Conservation (phyloP, 2,113 vertebrate species). For the Antechinus flavipes region DNA sequence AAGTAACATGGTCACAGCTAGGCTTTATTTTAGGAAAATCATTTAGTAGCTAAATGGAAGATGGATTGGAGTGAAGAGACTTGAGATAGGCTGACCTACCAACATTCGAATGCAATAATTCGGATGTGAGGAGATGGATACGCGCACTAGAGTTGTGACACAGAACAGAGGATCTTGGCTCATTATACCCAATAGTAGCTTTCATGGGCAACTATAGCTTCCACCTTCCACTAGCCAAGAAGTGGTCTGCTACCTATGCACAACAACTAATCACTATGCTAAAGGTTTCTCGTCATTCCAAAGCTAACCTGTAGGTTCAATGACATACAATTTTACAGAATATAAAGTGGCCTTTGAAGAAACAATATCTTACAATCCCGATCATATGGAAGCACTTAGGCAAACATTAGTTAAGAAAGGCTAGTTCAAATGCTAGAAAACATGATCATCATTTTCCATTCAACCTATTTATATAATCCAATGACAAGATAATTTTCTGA, state of each 20-base stretch:
- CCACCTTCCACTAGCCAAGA: not conserved
- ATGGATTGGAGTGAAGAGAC: not conserved
- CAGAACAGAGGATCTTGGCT: not conserved
- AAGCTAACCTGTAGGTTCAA: constrained; percentile 13
- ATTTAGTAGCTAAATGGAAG: not conserved
- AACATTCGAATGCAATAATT: not conserved
- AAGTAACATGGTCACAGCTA: not conserved
- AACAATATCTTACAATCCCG: not conserved
- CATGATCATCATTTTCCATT: constrained; percentile 20
- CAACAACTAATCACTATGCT: not conserved
- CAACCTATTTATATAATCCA: constrained; percentile 38
- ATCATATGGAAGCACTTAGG: not conserved
- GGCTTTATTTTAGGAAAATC: not conserved
- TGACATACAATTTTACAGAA: constrained; percentile 10
- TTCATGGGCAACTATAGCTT: not conserved
- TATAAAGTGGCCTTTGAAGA: not conserved
- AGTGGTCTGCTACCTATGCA: not conserved
- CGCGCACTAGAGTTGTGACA: not conserved
- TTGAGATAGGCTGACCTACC: not conserved
- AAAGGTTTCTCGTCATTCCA: not conserved
- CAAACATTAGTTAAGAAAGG: not conserved
- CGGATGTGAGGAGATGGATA: not conserved
- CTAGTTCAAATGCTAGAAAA: constrained; percentile 31
- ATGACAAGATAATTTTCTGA: constrained; percentile 20
- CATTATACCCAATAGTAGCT: not conserved